Evolutionary conservation across 2,888 invertebrate genomes (phyloP).

Genomic region (Yponomeuta sedellus): DNA sequence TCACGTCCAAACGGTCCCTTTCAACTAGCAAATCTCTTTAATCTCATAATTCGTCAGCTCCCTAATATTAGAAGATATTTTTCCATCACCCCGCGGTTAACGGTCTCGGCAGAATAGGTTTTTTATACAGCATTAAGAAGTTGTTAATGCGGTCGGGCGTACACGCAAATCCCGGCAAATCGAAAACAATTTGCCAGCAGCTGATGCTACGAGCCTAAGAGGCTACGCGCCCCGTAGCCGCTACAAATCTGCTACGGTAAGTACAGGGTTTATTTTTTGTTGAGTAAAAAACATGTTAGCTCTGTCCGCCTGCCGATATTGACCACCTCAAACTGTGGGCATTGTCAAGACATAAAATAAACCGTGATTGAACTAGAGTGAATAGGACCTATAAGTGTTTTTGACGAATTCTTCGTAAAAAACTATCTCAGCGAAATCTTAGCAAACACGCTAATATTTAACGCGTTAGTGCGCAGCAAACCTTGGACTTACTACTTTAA

Average conservation of each 20-base stretch:
- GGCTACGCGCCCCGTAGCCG: slow-evolving; percentile 28
- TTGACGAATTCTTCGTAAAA: background rate
- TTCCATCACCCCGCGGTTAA: background rate
- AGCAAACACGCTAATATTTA: background rate
- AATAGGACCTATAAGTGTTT: too few species aligned
- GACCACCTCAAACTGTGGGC: too few species aligned
- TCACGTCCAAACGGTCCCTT: background rate
- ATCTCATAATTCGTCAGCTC: slow-evolving; percentile 1
- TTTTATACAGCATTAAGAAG: slow-evolving; percentile 16
- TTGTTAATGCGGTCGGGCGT: slow-evolving; percentile 18
- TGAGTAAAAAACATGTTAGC: too few species aligned
- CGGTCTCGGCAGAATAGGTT: slow-evolving; percentile 1
- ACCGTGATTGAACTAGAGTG: too few species aligned
- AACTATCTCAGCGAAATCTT: background rate
- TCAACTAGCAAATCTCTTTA: background rate
- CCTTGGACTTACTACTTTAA: background rate
- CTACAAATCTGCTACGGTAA: slow-evolving; percentile 15
- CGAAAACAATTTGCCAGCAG: slow-evolving; percentile 71
- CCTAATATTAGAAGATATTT: background rate
- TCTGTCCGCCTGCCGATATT: too few species aligned
- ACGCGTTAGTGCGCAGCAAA: background rate
- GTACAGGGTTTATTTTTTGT: too few species aligned
- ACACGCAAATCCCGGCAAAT: slow-evolving; percentile 68
- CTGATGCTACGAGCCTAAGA: slow-evolving; percentile 54
- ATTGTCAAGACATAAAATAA: too few species aligned